These are phyloP conservation scores for Cheilosia urbana DNA, from an alignment of 2,888 invertebrate species.

Conservation along the genomic window DNA sequence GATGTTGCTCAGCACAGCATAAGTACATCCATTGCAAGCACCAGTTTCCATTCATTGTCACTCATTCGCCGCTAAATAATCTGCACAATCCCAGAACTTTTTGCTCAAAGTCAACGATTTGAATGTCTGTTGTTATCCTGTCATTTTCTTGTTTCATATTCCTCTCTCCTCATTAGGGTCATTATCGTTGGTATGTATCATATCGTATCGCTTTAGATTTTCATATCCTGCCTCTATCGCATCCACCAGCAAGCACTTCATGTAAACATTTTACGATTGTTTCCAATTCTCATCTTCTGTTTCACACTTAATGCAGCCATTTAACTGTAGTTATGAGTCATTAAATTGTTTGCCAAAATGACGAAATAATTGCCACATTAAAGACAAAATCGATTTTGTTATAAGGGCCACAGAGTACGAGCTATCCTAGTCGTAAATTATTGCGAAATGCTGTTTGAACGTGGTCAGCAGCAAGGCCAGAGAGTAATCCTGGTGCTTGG, in stretches of 20 bases:
- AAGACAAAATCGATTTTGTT: conserved; percentile 65
- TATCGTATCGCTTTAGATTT: conserved; percentile 30
- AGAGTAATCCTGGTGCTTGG: conserved; percentile 12
- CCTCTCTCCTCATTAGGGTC: conserved; percentile 50
- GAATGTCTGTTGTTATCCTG: conserved; percentile 59
- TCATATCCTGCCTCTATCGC: conserved; percentile 11
- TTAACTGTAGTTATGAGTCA: conserved; percentile 71
- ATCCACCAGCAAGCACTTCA: conserved; percentile 31
- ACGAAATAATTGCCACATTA: conserved; percentile 69
- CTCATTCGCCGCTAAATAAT: conserved; percentile 46
- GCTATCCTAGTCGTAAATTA: conserved; percentile 40
- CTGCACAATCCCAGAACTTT: conserved; percentile 37
- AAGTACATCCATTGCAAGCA: conserved; percentile 12
- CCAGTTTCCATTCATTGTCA: conserved; percentile 49
- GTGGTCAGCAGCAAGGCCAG: conserved; percentile 22
- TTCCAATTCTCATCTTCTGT: conserved; percentile 64
- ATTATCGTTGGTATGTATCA: conserved; percentile 49
- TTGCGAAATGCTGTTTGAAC: conserved; percentile 36
- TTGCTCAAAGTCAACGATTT: conserved; percentile 54
- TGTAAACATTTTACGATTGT: conserved; percentile 67
- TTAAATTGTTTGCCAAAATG: conserved; percentile 71
- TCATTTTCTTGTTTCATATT: conserved; percentile 40
- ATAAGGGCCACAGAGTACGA: conserved; percentile 26
- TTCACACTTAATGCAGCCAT: conserved; percentile 56
- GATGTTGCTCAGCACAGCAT: background rate